These are phyloP conservation scores for Heteropelma amictum DNA, from an alignment of 2,888 invertebrate species.

Conservation along the genomic window DNA sequence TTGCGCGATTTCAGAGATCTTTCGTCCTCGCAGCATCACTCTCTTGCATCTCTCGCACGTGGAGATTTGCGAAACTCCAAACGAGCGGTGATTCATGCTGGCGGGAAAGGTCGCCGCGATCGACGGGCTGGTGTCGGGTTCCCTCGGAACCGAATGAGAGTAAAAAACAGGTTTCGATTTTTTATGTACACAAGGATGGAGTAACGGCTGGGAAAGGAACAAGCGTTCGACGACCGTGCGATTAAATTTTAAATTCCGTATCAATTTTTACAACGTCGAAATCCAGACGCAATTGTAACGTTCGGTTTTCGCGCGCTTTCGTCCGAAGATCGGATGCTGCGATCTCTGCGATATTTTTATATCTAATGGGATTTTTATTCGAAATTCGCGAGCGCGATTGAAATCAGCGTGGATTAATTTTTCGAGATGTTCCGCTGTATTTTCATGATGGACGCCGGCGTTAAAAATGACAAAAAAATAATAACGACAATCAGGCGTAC, in stretches of 20 bases:
- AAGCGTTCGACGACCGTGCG: no score
- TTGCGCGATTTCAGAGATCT: constrained; percentile 18
- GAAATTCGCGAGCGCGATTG: constrained; percentile 7
- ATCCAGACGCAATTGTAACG: no score
- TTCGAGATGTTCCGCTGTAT: background rate
- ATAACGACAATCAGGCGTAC: constrained; percentile 5
- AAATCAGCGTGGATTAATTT: constrained; percentile 31
- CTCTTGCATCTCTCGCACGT: no score
- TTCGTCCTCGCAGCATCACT: background rate
- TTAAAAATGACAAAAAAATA: no score
- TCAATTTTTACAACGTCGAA: no score
- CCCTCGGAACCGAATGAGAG: background rate
- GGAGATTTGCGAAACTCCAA: background rate
- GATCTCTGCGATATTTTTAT: no score
- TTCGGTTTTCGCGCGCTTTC: no score
- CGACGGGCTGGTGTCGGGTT: constrained; percentile 1
- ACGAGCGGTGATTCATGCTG: constrained; percentile 38
- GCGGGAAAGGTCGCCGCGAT: background rate
- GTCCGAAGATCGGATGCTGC: no score
- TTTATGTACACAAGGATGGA: constrained; percentile 27
- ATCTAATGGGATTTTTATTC: constrained; percentile 46
- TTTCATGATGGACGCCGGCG: constrained; percentile 35
- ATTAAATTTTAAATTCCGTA: no score
- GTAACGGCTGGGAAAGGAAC: no score
- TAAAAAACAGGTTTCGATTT: constrained; percentile 25